Evolutionary conservation across 2,888 invertebrate genomes (phyloP).

Genomic region (Eristalis tenax): DNA sequence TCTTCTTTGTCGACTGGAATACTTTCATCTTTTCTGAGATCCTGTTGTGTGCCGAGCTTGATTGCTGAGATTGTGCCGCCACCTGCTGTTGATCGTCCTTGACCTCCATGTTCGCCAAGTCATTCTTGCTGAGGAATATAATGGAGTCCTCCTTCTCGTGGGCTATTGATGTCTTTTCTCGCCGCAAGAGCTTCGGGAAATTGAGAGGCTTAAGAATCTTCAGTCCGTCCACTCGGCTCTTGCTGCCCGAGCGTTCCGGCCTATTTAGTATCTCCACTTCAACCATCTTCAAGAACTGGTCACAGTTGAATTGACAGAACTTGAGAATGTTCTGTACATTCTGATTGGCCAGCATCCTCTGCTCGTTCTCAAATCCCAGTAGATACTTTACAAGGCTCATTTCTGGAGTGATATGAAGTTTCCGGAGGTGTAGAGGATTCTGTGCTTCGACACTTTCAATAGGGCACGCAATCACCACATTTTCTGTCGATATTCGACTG

Average conservation of each 20-base stretch:
- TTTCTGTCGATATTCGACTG: constrained; percentile 78
- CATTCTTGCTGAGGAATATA: constrained; percentile 86
- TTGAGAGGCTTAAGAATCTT: constrained; percentile 82
- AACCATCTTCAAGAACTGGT: constrained; percentile 79
- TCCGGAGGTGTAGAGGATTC: constrained; percentile 82
- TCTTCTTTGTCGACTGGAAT: constrained; percentile 83
- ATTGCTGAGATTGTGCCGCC: constrained; percentile 34
- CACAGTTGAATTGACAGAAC: constrained; percentile 81
- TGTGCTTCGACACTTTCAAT: constrained; percentile 81
- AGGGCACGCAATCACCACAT: constrained; percentile 82
- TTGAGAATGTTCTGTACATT: constrained; percentile 81
- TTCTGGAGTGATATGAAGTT: constrained; percentile 81
- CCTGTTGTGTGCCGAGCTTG: constrained; percentile 74
- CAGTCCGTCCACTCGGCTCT: constrained; percentile 82
- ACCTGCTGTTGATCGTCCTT: constrained; percentile 74
- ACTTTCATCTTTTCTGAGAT: constrained; percentile 81
- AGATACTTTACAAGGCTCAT: constrained; percentile 79
- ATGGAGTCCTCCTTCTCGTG: constrained; percentile 86
- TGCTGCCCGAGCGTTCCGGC: constrained; percentile 82
- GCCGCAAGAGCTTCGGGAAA: constrained; percentile 79
- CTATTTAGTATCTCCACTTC: constrained; percentile 79
- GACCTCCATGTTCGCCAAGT: constrained; percentile 84
- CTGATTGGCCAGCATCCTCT: constrained; percentile 80
- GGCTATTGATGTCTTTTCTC: constrained; percentile 80
- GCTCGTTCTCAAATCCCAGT: constrained; percentile 80